phyloP scores from a whole-genome alignment of 2,888 invertebrate genomes.

The Acanthoscelides obtectus region DNA sequence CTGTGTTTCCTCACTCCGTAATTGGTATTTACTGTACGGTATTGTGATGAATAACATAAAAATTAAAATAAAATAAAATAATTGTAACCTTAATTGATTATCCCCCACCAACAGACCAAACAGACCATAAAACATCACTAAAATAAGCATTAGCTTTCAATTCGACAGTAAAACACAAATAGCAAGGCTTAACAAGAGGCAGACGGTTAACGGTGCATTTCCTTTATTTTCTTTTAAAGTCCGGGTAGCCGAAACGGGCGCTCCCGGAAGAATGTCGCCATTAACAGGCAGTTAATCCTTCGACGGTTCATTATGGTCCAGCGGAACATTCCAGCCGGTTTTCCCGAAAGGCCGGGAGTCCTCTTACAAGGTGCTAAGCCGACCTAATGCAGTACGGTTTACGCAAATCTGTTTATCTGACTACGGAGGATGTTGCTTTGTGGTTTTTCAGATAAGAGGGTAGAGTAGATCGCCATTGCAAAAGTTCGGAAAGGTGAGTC shows the following conservation, averaged over 20 bases:
- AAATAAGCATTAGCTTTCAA: too few species aligned
- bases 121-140: too few species aligned
- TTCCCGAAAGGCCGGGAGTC: background rate
- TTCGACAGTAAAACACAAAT: background rate
- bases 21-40: too few species aligned
- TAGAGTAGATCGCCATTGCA: too few species aligned
- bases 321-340: background rate
- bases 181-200: background rate
- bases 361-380: background rate
- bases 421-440: background rate
- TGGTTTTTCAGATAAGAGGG: too few species aligned
- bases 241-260: background rate
- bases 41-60: too few species aligned
- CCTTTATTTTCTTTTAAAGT: background rate
- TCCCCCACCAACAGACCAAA: too few species aligned
- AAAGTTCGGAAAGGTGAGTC: too few species aligned
- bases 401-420: background rate
- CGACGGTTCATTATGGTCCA: background rate
- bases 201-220: background rate
- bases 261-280: background rate
- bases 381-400: background rate
- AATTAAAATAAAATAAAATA: too few species aligned
- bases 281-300: background rate
- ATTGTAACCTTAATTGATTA: too few species aligned
- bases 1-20: too few species aligned